These are phyloP conservation scores for Panagrolaimus sp. DNA, from an alignment of 1,140 invertebrate genomes.

Conservation along the genomic window DNA sequence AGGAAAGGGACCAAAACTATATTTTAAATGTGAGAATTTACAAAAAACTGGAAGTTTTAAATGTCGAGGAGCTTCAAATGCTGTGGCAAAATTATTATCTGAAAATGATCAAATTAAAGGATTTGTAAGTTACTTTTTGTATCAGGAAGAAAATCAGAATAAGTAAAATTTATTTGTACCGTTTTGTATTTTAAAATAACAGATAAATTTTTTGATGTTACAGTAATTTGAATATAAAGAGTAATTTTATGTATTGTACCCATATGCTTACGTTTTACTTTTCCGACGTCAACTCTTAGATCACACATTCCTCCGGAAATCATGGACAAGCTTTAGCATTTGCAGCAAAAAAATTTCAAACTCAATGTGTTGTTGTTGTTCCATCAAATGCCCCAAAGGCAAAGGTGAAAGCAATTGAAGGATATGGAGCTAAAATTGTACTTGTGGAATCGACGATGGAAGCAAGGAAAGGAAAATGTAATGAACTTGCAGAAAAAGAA, in stretches of 20 bases:
- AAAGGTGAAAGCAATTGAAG: background rate
- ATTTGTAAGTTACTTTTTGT: no score
- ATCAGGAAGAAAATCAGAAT: no score
- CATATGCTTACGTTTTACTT: no score
- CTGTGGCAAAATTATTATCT: background rate
- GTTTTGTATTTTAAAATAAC: no score
- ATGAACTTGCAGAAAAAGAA: conserved; percentile 55
- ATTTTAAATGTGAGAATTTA: conserved; percentile 38
- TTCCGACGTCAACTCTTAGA: conserved; percentile 31
- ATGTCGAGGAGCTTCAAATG: conserved; percentile 30
- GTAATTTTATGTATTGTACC: no score
- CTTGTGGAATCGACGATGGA: background rate
- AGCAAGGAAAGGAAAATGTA: conserved; percentile 17
- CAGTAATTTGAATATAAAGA: no score
- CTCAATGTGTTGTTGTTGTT: conserved; percentile 59
- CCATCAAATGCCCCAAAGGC: conserved; percentile 14
- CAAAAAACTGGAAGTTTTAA: conserved; percentile 42
- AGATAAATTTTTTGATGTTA: no score
- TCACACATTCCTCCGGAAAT: conserved; percentile 63
- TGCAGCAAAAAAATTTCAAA: conserved; percentile 55
- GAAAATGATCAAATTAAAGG: no score
- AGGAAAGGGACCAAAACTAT: conserved; percentile 19
- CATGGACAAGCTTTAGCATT: conserved; percentile 63
- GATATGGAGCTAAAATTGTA: conserved; percentile 15
- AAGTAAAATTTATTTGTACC: no score